A percentile compares a stretch with the other conserved stretches of the same genome.
phyloP scores from a whole-genome alignment of 2,113 vertebrate species.

The Lampris incognitus region DNA sequence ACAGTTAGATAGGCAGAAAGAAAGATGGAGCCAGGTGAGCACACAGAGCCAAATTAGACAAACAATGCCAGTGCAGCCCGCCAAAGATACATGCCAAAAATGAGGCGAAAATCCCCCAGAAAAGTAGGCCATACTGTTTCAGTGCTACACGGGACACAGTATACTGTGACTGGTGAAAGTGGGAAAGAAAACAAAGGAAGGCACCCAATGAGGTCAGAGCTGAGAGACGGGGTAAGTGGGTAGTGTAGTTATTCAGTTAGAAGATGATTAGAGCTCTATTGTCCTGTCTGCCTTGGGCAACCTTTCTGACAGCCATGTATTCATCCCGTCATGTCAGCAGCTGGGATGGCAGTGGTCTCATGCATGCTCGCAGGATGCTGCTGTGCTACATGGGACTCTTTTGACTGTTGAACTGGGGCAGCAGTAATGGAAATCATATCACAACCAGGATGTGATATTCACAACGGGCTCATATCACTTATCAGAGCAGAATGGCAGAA shows the following conservation, averaged over 20 bases:
- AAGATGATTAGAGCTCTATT: conserved; percentile 67
- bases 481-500: too few species aligned
- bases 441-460: too few species aligned
- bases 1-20: conserved; percentile 33
- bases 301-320: conserved; percentile 54
- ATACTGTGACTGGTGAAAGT: not conserved
- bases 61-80: too few species aligned
- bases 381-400: not conserved
- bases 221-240: conserved; percentile 37
- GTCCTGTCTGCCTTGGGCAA: conserved; percentile 55
- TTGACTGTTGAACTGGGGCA: not conserved
- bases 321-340: conserved; percentile 60
- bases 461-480: too few species aligned
- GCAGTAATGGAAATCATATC: not conserved
- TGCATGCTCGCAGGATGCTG: conserved; percentile 6
- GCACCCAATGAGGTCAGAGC: conserved; percentile 28
- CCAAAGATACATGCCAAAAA: too few species aligned
- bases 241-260: conserved; percentile 59
- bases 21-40: not conserved
- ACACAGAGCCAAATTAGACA: conserved; percentile 6
- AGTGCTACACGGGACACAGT: not conserved
- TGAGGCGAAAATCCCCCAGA: too few species aligned
- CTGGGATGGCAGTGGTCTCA: conserved; percentile 13
- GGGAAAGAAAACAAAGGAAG: conserved; percentile 9
- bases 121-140: too few species aligned